Conservation (phyloP, 2,113 vertebrate species). For the Prinia subflava region DNA sequence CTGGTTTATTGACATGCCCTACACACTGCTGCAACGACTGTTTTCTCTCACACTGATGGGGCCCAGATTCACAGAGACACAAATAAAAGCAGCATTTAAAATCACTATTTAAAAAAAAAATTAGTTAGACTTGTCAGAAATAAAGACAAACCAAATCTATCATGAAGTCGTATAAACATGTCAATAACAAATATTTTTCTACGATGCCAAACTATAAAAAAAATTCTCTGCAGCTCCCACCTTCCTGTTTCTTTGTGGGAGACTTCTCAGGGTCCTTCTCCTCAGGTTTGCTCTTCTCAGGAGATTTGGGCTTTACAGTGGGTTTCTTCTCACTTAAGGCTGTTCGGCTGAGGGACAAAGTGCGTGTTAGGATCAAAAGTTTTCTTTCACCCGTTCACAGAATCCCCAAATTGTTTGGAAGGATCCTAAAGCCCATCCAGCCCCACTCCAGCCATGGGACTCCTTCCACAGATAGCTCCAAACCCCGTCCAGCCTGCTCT, state of each 20-base stretch:
- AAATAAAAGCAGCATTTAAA: background rate
- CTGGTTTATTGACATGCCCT: background rate
- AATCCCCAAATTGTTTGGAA: background rate
- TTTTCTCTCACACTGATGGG: background rate
- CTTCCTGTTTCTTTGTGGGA: constrained; percentile 93
- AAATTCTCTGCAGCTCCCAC: constrained; percentile 48
- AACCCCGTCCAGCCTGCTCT: background rate
- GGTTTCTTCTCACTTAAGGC: constrained; percentile 96
- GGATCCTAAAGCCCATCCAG: background rate
- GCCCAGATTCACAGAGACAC: background rate
- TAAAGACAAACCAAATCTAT: background rate
- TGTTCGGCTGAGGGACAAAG: constrained; percentile 76
- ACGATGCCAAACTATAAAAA: fast-evolving
- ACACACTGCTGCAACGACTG: fast-evolving
- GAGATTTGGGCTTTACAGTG: constrained; percentile 92
- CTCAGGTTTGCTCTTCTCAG: constrained; percentile 91
- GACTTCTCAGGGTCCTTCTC: constrained; percentile 97
- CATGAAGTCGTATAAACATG: fast-evolving
- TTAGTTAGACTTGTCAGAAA: background rate
- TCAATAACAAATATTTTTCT: background rate
- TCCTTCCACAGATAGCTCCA: background rate
- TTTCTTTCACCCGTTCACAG: background rate
- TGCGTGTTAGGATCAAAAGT: background rate
- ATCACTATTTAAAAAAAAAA: background rate
- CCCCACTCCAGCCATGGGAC: background rate